phyloP scores from a whole-genome alignment of 1,140 invertebrate species.

The Drosophila ohnishii region DNA sequence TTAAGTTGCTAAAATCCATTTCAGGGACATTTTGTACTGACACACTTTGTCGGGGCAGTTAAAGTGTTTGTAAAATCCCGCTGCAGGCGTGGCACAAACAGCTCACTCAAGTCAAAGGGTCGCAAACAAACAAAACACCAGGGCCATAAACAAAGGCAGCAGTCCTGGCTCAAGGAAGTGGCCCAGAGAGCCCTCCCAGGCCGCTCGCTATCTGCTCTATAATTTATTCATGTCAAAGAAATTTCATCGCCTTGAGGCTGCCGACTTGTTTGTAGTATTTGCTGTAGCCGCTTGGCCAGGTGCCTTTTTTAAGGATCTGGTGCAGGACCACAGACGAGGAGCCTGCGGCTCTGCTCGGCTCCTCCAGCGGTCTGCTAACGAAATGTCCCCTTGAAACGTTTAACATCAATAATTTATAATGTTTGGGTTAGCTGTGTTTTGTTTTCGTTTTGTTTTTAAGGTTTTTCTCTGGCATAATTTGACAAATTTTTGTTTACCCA shows the following conservation, averaged over 20 bases:
- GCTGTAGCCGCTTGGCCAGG: constrained; percentile 47
- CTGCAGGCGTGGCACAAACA: constrained; percentile 29
- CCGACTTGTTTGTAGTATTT: constrained; percentile 56
- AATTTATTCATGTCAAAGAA: constrained; percentile 78
- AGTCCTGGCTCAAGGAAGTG: constrained; percentile 20
- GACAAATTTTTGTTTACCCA: constrained; percentile 25
- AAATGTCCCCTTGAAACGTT: constrained; percentile 67
- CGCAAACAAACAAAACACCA: constrained; percentile 25
- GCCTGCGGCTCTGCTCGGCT: not conserved
- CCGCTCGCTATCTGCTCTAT: constrained; percentile 34
- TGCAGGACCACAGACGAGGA: not conserved
- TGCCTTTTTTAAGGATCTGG: constrained; percentile 23
- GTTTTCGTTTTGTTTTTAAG: constrained; percentile 18
- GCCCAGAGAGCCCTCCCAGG: constrained; percentile 10
- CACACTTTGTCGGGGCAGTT: no score
- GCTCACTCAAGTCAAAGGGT: constrained; percentile 43
- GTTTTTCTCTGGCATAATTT: constrained; percentile 46
- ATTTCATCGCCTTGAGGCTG: constrained; percentile 72
- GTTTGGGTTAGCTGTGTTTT: constrained; percentile 38
- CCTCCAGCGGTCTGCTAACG: constrained; percentile 53
- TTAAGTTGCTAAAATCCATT: constrained; percentile 35
- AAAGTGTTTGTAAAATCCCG: constrained; percentile 32
- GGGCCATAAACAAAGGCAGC: constrained; percentile 28
- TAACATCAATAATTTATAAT: constrained; percentile 74
- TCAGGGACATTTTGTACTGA: not conserved